Conservation (phyloP, 2,113 vertebrate species). For the Gobiocypris rarus region DNA sequence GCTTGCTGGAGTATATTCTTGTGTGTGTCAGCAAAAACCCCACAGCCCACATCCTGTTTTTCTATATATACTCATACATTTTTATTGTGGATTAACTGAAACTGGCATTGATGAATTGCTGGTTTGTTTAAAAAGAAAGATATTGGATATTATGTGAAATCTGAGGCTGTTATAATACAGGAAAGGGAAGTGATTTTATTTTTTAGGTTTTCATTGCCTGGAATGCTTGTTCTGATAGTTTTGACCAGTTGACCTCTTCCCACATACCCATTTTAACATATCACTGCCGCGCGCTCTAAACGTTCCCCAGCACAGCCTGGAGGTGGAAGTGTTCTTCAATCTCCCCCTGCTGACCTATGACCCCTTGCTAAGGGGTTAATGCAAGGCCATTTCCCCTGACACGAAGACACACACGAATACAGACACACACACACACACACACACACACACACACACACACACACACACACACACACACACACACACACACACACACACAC, state of each 20-base stretch:
- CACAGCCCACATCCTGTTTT: background rate
- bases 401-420: conserved; percentile 33
- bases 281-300: conserved; percentile 29
- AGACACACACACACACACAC: conserved; percentile 33
- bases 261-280: conserved; percentile 36
- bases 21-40: conserved; percentile 11
- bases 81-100: conserved; percentile 39
- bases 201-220: background rate
- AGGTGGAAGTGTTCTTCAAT: conserved; percentile 59
- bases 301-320: conserved; percentile 48
- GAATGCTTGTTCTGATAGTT: conserved; percentile 11
- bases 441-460: background rate
- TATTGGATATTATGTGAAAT: conserved; percentile 24
- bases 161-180: conserved; percentile 16
- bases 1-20: background rate
- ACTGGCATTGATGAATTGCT: conserved; percentile 36
- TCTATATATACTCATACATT: conserved; percentile 15
- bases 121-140: conserved; percentile 15
- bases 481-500: conserved; percentile 30
- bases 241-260: conserved; percentile 52
- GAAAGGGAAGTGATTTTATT: conserved; percentile 15
- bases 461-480: conserved; percentile 15
- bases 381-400: conserved; percentile 62
- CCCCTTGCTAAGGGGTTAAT: conserved; percentile 70
- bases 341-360: conserved; percentile 59